Evolutionary conservation across 1,140 invertebrate genomes (phyloP).

Genomic region (Oryctes rhinoceros): DNA sequence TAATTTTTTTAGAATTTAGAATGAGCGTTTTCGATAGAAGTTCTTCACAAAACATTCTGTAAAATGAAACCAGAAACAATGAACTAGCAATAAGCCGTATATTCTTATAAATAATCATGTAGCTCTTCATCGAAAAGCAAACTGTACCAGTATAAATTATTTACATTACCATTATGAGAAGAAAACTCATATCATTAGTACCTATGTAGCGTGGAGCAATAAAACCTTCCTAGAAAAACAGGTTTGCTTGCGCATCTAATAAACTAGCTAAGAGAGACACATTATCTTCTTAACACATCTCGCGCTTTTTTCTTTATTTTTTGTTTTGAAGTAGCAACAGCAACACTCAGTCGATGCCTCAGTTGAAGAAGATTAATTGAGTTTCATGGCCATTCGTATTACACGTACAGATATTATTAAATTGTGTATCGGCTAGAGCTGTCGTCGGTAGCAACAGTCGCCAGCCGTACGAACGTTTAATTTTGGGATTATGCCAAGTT

Average conservation of each 20-base stretch:
- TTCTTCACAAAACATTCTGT: too few species aligned
- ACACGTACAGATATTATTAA: constrained; percentile 4
- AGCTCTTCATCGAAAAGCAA: background rate
- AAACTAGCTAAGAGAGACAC: constrained; percentile 9
- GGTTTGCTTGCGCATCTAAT: constrained; percentile 21
- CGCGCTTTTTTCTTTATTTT: background rate
- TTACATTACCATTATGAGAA: constrained; percentile 10
- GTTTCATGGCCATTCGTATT: constrained; percentile 1
- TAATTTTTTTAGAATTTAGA: too few species aligned
- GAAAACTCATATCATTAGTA: constrained; percentile 14
- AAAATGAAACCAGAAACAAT: too few species aligned
- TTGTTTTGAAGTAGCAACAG: background rate
- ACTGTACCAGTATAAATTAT: constrained; percentile 17
- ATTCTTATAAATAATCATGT: too few species aligned
- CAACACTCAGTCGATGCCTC: background rate
- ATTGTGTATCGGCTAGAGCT: background rate
- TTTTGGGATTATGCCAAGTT: too few species aligned
- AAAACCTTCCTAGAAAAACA: constrained; percentile 18
- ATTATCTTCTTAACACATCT: constrained; percentile 18
- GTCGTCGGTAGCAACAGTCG: background rate
- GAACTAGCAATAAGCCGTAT: too few species aligned
- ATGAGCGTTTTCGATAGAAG: too few species aligned
- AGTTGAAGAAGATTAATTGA: background rate
- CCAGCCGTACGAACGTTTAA: too few species aligned
- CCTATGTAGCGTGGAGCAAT: background rate